These are phyloP conservation scores for Ischnura elegans DNA, from an alignment of 2,888 invertebrate genomes.

Conservation along the genomic window DNA sequence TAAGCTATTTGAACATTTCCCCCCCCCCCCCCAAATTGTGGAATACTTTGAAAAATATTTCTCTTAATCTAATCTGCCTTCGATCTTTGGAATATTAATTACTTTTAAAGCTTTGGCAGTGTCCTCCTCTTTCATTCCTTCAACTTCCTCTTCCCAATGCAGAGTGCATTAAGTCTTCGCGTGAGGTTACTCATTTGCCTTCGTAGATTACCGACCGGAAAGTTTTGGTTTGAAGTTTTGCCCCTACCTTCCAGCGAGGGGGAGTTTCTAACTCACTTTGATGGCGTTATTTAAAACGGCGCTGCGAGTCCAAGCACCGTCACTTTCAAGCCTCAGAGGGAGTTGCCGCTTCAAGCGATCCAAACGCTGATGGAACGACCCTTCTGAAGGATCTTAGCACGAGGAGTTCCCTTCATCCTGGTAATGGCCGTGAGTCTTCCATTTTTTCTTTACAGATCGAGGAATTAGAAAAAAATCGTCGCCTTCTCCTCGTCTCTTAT, in stretches of 20 bases:
- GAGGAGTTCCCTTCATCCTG: neutral
- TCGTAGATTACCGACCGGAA: neutral
- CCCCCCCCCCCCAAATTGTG: too few species aligned
- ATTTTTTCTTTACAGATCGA: neutral
- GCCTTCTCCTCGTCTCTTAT: neutral
- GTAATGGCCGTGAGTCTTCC: neutral
- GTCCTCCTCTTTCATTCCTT: neutral
- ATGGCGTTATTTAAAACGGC: neutral
- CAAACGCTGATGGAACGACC: neutral
- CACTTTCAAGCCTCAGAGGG: neutral
- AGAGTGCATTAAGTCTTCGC: neutral
- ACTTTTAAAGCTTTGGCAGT: neutral
- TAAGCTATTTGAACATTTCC: too few species aligned
- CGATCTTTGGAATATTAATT: neutral
- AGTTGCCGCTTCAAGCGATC: neutral
- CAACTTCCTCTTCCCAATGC: slow-evolving; percentile 5
- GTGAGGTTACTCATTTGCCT: slow-evolving; percentile 5
- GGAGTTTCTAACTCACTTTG: neutral
- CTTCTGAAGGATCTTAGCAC: neutral
- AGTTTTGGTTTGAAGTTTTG: neutral
- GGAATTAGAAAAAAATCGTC: neutral
- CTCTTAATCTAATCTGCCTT: neutral
- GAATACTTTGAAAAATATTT: too few species aligned
- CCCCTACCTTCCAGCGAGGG: neutral
- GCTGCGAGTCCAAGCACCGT: neutral